Evolutionary conservation across 2,113 vertebrate genomes (phyloP).

Genomic region (Xiphorhynchus elegans): DNA sequence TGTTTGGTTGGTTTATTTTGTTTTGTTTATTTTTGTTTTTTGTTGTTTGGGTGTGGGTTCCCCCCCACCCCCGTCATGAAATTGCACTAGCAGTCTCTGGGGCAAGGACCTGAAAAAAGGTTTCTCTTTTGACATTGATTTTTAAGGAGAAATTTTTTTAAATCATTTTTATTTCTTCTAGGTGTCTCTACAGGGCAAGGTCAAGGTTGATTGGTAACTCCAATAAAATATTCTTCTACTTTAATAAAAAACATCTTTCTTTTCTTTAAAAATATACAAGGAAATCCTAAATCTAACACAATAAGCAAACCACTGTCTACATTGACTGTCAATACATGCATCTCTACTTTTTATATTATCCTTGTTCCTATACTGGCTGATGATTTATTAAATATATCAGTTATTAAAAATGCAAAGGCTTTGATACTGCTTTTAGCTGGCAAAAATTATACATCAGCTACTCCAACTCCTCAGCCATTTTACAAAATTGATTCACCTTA

Average conservation of each 20-base stretch:
- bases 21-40: no score
- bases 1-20: no score
- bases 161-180: not conserved
- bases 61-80: not conserved
- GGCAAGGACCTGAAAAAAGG: not conserved
- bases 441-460: not conserved
- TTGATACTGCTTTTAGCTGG: slow-evolving; percentile 5
- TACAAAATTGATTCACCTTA: not conserved
- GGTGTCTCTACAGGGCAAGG: not conserved
- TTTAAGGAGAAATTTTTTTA: not conserved
- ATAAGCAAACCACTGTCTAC: not conserved
- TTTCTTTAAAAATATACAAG: not conserved
- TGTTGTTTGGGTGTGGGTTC: not conserved
- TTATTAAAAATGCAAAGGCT: slow-evolving; percentile 18
- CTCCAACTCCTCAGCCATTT: not conserved
- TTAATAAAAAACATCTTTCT: not conserved
- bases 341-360: not conserved
- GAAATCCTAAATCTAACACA: not conserved
- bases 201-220: not conserved
- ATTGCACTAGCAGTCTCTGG: not conserved
- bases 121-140: not conserved
- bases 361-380: not conserved
- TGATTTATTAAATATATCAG: not conserved
- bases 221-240: not conserved
- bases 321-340: not conserved